These are phyloP conservation scores for Somateria mollissima DNA, from an alignment of 2,797 vertebrate species.

Conservation along the genomic window DNA sequence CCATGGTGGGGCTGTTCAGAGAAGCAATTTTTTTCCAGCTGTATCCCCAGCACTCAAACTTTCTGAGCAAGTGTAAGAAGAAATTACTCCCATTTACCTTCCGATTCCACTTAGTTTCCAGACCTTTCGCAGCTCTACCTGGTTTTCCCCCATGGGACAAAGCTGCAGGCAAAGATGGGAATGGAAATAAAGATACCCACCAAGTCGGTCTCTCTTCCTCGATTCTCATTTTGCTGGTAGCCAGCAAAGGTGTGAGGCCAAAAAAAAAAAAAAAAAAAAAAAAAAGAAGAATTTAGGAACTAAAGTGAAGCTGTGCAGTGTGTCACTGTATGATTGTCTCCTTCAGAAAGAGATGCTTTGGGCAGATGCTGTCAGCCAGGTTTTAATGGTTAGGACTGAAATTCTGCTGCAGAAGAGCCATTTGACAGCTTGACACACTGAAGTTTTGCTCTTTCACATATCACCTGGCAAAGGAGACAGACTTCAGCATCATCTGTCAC, in stretches of 20 bases:
- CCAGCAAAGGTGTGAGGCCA: not conserved
- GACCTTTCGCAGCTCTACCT: not conserved
- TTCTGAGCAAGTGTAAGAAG: not conserved
- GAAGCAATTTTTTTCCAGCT: not conserved
- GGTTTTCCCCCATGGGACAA: not conserved
- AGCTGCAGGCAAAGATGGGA: not conserved
- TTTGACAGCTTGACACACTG: not conserved
- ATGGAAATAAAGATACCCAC: not conserved
- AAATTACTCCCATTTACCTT: not conserved
- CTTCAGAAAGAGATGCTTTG: not conserved
- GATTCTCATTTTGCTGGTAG: not conserved
- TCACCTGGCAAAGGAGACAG: constrained; percentile 6
- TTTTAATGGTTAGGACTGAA: not conserved
- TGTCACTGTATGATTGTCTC: not conserved
- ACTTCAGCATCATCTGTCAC: not conserved
- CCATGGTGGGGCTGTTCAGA: not conserved
- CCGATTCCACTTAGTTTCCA: not conserved
- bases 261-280: not conserved
- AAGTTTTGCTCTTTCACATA: not conserved
- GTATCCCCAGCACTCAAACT: not conserved
- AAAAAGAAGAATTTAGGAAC: not conserved
- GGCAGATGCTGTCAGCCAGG: not conserved
- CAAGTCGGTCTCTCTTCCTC: not conserved
- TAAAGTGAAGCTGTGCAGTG: not conserved
- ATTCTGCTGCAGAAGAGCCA: not conserved